Conservation (phyloP, 2,888 invertebrate genomes). For the Neocrepidodera transversa region DNA sequence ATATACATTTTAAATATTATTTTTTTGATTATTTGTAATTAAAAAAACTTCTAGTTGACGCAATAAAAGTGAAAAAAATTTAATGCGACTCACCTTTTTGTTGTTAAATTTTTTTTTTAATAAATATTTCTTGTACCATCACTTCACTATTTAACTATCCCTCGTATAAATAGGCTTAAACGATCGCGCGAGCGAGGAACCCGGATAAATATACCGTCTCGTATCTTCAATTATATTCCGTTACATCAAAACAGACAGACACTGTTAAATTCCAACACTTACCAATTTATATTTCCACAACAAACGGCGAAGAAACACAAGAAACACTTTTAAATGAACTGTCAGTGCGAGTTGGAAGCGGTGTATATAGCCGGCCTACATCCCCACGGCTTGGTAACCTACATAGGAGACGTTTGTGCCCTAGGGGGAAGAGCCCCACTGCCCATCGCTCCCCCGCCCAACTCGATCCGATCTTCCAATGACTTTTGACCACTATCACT, state of each 20-base stretch:
- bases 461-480: slow-evolving; percentile 34
- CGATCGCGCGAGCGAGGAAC: slow-evolving; percentile 23
- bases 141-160: slow-evolving; percentile 16
- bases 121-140: no score
- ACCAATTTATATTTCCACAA: slow-evolving; percentile 39
- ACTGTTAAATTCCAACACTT: slow-evolving; percentile 21
- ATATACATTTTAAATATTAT: no score
- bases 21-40: no score
- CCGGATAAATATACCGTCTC: no score
- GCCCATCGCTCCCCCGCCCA: slow-evolving; percentile 28
- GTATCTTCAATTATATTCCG: not conserved
- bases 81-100: no score
- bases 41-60: no score
- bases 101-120: no score
- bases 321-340: slow-evolving; percentile 55
- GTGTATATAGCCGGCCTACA: slow-evolving; percentile 61
- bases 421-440: slow-evolving; percentile 42
- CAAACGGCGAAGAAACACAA: slow-evolving; percentile 48
- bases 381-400: slow-evolving; percentile 60
- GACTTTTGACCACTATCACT: slow-evolving; percentile 52
- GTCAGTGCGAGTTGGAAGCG: slow-evolving; percentile 47
- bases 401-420: slow-evolving; percentile 49
- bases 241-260: not conserved
- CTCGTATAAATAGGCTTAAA: slow-evolving; percentile 30
- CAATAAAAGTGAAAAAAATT: no score